Evolutionary conservation across 2,797 vertebrate species (phyloP), one percentile per base, ranked within the genome.

Genomic region (Meriones psammophilus): DNA sequence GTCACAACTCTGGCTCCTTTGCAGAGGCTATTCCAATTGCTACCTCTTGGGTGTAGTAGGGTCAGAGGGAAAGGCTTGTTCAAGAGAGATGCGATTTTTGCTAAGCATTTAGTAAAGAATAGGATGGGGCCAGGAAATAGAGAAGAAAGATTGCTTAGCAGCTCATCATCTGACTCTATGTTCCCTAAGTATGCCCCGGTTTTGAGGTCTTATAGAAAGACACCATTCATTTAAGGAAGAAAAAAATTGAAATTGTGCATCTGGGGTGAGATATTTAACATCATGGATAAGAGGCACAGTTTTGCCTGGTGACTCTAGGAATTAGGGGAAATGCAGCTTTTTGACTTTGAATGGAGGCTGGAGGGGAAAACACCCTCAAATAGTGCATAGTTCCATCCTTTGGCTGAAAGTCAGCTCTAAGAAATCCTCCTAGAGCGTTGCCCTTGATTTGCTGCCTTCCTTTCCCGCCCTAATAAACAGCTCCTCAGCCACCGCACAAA

Each of bases 321-420:
- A 8, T 10, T 80, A 24, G 56, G 36, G 18, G 85, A 73, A 84
- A 64, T n/a, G 10, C 28, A 71, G 20, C 68, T 62, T 88, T 10
- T 80, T 88, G 36, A 77, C 62, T 68, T 60, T 71, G 54, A 24
- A 73, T 84, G 71, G 24, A 74, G 2, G 46, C 9, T 54, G 54
- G 74, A 94, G 58, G 20, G 85, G 84, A 87, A 80, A 36, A 36
- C 46, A 85, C 74, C 33, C 64, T 68, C 46, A 87, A 68, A 22
- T 54, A 66, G 5, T 54, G 36, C n/a, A 88, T 22, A 42, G 42
- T 26, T 30, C 68, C 50, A 17, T 18, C 62, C 13, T 89, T 85
- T 74, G 42, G 39, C 18, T 87, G 62, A 95, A 88, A 74, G 78
- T 88, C n/a, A 69, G 80, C 68, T 93, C 88, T 42, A 87, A 95